Percentiles rank a stretch among this genome's conserved stretches.
phyloP scores from a whole-genome alignment of 2,888 invertebrate species.

The Diarsia brunnea region DNA sequence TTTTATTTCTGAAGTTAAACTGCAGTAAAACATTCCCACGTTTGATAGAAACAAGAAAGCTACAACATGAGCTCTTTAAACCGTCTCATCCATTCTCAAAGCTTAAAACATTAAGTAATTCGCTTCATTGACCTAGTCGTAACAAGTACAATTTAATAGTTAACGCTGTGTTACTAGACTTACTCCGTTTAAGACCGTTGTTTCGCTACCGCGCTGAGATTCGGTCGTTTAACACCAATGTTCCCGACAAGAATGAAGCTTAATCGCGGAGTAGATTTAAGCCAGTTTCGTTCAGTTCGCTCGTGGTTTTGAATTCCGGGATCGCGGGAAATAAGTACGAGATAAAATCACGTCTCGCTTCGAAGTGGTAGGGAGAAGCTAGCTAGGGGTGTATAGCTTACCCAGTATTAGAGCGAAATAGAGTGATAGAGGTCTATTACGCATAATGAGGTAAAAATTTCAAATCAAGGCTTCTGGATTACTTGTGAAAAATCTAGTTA shows the following conservation, averaged over 20 bases:
- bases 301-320: slow-evolving; percentile 28
- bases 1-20: not conserved
- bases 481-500: not conserved
- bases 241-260: slow-evolving; percentile 51
- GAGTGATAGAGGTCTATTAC: not conserved
- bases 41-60: slow-evolving; percentile 1
- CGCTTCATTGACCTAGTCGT: slow-evolving; percentile 48
- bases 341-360: not conserved
- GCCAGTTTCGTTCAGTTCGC: slow-evolving; percentile 45
- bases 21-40: not conserved
- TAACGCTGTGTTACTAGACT: slow-evolving; percentile 48
- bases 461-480: not conserved
- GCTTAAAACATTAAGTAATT: slow-evolving; percentile 43
- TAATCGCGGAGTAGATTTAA: slow-evolving; percentile 51
- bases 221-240: slow-evolving; percentile 54
- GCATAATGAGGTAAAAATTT: not conserved
- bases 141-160: slow-evolving; percentile 52
- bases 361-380: not conserved
- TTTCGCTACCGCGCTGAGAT: slow-evolving; percentile 47
- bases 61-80: not conserved
- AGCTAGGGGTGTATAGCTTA: not conserved
- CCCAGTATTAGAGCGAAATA: not conserved
- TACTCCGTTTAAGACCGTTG: slow-evolving; percentile 48
- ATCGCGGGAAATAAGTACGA: not conserved
- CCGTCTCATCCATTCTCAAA: slow-evolving; percentile 17